Conservation (phyloP, 2,797 vertebrate genomes). For the Protosalanx chinensis region DNA sequence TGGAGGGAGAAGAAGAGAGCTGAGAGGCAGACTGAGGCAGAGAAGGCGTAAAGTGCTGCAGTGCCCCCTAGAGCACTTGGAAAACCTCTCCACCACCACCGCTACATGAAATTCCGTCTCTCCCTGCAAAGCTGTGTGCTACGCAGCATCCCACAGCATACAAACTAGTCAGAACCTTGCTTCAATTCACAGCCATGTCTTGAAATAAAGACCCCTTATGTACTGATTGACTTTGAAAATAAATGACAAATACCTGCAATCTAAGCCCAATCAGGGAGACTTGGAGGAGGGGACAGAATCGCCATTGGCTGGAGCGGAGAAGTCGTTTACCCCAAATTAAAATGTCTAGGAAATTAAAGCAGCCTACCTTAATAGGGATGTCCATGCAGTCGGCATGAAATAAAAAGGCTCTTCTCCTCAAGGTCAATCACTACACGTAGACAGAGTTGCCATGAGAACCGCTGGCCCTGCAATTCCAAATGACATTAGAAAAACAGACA, state of each 20-base stretch:
- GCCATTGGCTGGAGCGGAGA: neutral
- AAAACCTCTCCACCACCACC: constrained; percentile 22
- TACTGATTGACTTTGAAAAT: constrained; percentile 43
- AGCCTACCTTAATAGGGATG: neutral
- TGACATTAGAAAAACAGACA: neutral
- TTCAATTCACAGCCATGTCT: constrained; percentile 53
- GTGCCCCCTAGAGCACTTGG: constrained; percentile 71
- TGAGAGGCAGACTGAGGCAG: constrained; percentile 32
- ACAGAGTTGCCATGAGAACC: constrained; percentile 3
- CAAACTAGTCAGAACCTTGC: constrained; percentile 59
- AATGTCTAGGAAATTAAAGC: neutral
- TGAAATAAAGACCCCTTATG: constrained; percentile 47
- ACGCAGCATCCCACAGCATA: constrained; percentile 50
- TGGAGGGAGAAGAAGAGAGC: constrained; percentile 38
- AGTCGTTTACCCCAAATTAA: constrained; percentile 14
- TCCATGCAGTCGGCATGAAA: neutral
- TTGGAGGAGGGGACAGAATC: constrained; percentile 11
- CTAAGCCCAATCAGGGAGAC: constrained; percentile 15
- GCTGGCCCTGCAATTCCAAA: neutral
- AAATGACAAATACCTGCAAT: constrained; percentile 28
- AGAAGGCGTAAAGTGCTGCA: constrained; percentile 65
- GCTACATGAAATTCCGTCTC: constrained; percentile 22
- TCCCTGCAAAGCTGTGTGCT: constrained; percentile 31
- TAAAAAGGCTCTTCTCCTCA: neutral
- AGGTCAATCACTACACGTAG: constrained; percentile 9